Evolutionary conservation across 2,113 vertebrate genomes (phyloP).

Genomic region (Phrynosoma platyrhinos): DNA sequence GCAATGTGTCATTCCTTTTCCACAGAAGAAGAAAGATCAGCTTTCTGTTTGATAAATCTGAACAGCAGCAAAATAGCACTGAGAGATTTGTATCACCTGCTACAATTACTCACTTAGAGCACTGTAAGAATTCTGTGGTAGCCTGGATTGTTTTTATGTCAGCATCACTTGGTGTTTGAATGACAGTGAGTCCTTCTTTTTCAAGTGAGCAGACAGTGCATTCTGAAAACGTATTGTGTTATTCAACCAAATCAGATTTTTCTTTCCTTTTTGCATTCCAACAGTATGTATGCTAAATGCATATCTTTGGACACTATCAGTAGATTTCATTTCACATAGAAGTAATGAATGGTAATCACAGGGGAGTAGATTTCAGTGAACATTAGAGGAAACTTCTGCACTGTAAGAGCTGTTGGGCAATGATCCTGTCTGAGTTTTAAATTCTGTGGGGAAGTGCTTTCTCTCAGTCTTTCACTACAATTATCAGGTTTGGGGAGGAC

Average conservation of each 20-base stretch:
- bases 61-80: background rate
- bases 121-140: background rate
- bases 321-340: background rate
- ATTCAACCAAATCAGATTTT: background rate
- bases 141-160: background rate
- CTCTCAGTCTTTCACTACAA: too few species aligned
- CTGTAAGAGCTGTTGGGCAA: background rate
- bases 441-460: too few species aligned
- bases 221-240: background rate
- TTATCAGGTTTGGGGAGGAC: too few species aligned
- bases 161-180: background rate
- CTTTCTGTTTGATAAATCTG: background rate
- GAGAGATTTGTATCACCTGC: constrained; percentile 4
- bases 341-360: background rate
- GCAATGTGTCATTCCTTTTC: background rate
- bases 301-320: too few species aligned
- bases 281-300: too few species aligned
- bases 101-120: background rate
- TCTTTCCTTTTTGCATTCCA: background rate
- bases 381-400: background rate
- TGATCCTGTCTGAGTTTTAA: too few species aligned
- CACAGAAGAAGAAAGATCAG: background rate
- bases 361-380: background rate
- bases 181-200: background rate
- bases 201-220: background rate